A percentile compares a stretch with the other conserved stretches of the same genome.
phyloP scores from a whole-genome alignment of 2,888 invertebrate species.

The Pachydiplax longipennis region DNA sequence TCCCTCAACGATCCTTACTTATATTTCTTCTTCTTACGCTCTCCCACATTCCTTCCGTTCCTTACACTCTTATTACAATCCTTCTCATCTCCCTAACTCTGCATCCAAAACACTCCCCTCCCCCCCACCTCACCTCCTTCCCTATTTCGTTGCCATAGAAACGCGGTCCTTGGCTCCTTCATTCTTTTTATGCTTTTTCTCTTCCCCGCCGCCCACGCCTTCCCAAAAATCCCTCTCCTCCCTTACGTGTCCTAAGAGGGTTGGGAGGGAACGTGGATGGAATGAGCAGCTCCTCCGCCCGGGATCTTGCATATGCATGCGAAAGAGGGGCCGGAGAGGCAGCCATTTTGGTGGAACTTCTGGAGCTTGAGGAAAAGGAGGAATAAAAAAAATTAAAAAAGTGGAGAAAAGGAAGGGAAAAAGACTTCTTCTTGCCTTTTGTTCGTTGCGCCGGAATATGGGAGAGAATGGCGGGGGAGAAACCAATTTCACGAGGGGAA shows the following conservation, averaged over 20 bases:
- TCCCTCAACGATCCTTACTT: neutral
- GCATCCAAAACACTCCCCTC: conserved; percentile 8
- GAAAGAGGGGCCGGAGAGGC: neutral
- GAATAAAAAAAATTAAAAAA: neutral
- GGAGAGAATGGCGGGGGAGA: conserved; percentile 5
- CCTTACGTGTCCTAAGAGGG: conserved; percentile 39
- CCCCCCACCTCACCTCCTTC: neutral
- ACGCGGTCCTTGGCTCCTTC: conserved; percentile 39
- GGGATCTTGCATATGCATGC: conserved; percentile 45
- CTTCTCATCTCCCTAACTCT: conserved; percentile 32
- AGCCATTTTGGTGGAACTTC: conserved; percentile 36
- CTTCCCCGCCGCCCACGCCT: neutral
- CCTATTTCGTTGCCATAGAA: conserved; percentile 36
- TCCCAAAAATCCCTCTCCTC: neutral
- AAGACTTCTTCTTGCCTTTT: conserved; percentile 23
- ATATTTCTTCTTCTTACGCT: neutral
- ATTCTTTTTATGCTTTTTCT: conserved; percentile 29
- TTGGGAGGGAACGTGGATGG: neutral
- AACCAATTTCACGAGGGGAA: conserved; percentile 24
- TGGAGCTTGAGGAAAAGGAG: neutral
- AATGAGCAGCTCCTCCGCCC: conserved; percentile 32
- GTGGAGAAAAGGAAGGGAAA: neutral
- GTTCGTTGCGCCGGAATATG: conserved; percentile 29
- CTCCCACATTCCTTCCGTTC: neutral
- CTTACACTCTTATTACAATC: conserved; percentile 39